phyloP scores from a whole-genome alignment of 2,797 vertebrate genomes.

The Prionace glauca region DNA sequence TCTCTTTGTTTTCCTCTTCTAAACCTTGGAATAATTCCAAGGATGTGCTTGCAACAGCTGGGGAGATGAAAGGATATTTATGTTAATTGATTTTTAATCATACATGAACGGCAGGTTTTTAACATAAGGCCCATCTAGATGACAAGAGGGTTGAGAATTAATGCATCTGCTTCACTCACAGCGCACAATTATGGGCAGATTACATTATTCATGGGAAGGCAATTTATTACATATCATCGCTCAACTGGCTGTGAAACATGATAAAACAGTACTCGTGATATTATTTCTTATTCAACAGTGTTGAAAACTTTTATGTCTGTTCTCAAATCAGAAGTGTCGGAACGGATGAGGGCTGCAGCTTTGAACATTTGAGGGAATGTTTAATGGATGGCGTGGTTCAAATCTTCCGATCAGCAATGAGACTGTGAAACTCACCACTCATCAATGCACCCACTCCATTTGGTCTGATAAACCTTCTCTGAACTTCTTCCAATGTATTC shows the following conservation, averaged over 20 bases:
- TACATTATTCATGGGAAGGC: neutral
- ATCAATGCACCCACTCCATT: no score
- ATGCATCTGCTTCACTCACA: neutral
- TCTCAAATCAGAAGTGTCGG: neutral
- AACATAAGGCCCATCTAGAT: neutral
- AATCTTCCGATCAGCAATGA: no score
- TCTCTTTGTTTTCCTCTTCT: neutral
- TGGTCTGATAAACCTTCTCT: no score
- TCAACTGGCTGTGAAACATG: neutral
- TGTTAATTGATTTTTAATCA: slow-evolving; percentile 9
- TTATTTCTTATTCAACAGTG: neutral
- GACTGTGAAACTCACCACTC: no score
- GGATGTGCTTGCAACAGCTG: neutral
- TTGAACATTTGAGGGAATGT: neutral
- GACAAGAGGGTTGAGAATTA: neutral
- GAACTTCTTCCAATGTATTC: no score
- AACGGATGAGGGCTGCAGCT: neutral
- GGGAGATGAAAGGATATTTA: slow-evolving; percentile 6
- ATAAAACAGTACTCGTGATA: neutral
- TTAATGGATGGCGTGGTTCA: no score
- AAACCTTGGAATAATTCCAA: slow-evolving; percentile 7
- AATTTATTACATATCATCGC: neutral
- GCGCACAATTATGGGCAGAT: neutral
- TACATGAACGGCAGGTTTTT: neutral
- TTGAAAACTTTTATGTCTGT: neutral